Percentiles rank a stretch among this genome's conserved stretches.
Conservation (phyloP, 1,140 invertebrate species). For the Battus philenor region DNA sequence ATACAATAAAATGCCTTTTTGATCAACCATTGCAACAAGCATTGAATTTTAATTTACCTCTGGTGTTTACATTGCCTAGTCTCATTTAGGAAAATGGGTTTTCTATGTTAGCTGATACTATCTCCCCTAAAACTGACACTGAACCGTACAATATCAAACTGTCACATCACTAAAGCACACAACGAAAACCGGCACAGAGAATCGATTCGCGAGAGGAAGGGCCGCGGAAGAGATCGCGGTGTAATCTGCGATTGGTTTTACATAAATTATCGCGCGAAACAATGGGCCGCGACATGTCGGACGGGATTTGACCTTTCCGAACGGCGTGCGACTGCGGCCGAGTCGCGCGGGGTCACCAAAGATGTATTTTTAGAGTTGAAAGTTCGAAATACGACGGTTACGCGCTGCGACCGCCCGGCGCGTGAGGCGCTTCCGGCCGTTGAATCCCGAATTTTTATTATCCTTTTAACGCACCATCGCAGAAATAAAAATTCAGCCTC, state of each 20-base stretch:
- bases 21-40: too few species aligned
- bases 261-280: constrained; percentile 36
- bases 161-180: constrained; percentile 15
- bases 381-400: constrained; percentile 69
- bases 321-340: constrained; percentile 58
- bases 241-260: constrained; percentile 32
- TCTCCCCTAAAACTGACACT: too few species aligned
- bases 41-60: too few species aligned
- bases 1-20: too few species aligned
- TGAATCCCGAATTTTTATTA: background rate
- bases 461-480: too few species aligned
- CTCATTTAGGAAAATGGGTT: too few species aligned
- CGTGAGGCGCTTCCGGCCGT: constrained; percentile 28
- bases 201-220: constrained; percentile 1
- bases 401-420: constrained; percentile 26
- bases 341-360: constrained; percentile 65
- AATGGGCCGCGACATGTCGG: constrained; percentile 43
- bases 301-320: constrained; percentile 71
- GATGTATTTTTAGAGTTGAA: constrained; percentile 74
- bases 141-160: too few species aligned
- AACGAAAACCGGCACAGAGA: background rate
- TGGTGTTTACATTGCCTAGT: too few species aligned
- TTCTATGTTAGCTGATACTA: too few species aligned
- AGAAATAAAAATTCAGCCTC: too few species aligned
- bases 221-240: constrained; percentile 7